phyloP scores from a whole-genome alignment of 2,888 invertebrate genomes.

The Linyphia triangularis region DNA sequence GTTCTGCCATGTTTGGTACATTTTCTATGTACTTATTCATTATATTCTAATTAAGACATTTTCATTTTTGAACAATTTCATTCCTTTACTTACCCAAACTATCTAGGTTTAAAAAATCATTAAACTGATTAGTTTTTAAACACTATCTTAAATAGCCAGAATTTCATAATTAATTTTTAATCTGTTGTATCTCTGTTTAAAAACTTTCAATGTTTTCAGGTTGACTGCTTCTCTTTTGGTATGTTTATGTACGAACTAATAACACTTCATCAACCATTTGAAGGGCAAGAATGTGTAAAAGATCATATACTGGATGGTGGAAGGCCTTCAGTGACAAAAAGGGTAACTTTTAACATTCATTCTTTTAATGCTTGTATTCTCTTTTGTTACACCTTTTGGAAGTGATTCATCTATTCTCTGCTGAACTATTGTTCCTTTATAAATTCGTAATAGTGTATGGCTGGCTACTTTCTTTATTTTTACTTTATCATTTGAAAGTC shows the following conservation, averaged over 20 bases:
- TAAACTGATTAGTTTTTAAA: no score
- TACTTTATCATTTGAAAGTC: no score
- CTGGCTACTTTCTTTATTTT: no score
- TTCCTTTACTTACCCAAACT: no score
- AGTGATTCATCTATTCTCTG: not conserved
- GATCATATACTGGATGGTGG: slow-evolving; percentile 97
- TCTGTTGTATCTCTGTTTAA: not conserved
- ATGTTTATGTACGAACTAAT: slow-evolving; percentile 98
- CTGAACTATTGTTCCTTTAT: no score
- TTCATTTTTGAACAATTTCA: no score
- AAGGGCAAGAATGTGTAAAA: slow-evolving; percentile 96
- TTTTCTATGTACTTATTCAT: no score
- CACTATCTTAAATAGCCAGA: not conserved
- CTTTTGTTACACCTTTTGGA: not conserved
- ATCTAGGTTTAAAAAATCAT: no score
- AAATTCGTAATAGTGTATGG: no score
- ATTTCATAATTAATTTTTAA: not conserved
- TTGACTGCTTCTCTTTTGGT: slow-evolving; percentile 99
- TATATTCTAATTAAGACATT: no score
- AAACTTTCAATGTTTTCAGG: slow-evolving; percentile 82
- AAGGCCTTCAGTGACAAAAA: slow-evolving; percentile 90
- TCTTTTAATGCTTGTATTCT: not conserved
- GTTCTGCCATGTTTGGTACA: no score
- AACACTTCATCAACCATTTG: slow-evolving; percentile 88
- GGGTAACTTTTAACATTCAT: slow-evolving; percentile 82